Percentiles rank a stretch among this genome's conserved stretches.
Evolutionary conservation across 2,113 vertebrate genomes (phyloP).

Genomic region (Xiphophorus couchianus): DNA sequence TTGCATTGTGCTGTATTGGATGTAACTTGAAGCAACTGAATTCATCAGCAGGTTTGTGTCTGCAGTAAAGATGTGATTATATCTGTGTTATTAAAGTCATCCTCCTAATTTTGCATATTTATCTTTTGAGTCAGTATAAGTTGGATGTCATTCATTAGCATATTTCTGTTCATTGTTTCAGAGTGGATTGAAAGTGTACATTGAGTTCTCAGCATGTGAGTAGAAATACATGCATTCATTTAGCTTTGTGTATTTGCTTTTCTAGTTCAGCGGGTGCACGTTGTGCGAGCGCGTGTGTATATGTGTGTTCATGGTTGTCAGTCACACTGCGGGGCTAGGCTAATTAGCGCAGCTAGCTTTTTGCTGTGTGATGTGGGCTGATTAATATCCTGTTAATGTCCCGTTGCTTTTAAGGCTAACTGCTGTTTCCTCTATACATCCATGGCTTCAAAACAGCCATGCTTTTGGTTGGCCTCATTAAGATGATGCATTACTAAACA

Average conservation of each 20-base stretch:
- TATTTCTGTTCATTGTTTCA: neutral
- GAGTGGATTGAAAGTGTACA: neutral
- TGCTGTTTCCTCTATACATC: conserved; percentile 68
- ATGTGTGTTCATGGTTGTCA: conserved; percentile 51
- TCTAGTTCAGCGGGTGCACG: neutral
- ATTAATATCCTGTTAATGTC: conserved; percentile 75
- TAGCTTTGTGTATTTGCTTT: neutral
- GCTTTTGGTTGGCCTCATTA: conserved; percentile 63
- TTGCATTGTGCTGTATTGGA: too few species aligned
- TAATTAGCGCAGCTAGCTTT: conserved; percentile 72
- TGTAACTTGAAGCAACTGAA: neutral
- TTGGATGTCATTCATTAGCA: conserved; percentile 24
- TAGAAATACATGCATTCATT: conserved; percentile 26
- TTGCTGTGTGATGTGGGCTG: conserved; percentile 66
- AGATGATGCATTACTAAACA: conserved; percentile 44
- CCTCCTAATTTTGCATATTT: conserved; percentile 7
- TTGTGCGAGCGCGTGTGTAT: conserved; percentile 16
- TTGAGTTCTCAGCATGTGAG: conserved; percentile 1
- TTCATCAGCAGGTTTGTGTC: neutral
- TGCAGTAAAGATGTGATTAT: neutral
- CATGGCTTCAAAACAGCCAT: conserved; percentile 41
- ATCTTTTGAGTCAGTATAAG: neutral
- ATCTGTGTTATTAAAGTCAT: neutral
- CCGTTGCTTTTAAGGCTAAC: conserved; percentile 67
- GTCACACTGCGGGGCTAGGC: conserved; percentile 68